These are phyloP conservation scores for Drosophila mulleri DNA, from an alignment of 2,888 invertebrate genomes.

Conservation along the genomic window DNA sequence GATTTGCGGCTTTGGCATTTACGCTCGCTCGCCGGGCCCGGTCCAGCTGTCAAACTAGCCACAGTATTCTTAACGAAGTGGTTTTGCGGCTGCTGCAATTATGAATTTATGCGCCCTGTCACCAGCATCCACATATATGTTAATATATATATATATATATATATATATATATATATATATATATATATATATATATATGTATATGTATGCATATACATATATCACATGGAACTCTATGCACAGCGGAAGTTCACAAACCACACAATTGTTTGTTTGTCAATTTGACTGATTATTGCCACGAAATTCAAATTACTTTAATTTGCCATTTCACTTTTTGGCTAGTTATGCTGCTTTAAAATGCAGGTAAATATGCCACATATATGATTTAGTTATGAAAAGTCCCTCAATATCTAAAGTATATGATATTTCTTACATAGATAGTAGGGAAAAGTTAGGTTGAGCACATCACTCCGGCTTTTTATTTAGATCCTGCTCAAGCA, in stretches of 20 bases:
- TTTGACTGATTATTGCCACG: background rate
- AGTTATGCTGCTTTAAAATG: background rate
- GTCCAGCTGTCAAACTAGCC: constrained; percentile 57
- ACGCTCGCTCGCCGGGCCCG: background rate
- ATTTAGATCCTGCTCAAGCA: background rate
- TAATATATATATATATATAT: background rate
- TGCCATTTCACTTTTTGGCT: background rate
- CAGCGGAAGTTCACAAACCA: background rate
- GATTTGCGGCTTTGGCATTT: constrained; percentile 5
- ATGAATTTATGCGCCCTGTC: background rate
- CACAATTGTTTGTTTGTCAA: background rate
- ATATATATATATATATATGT: background rate
- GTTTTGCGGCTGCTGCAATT: constrained; percentile 51
- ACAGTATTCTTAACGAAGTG: constrained; percentile 40
- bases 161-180: background rate
- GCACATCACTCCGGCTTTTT: background rate
- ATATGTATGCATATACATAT: background rate
- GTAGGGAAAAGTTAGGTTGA: no score
- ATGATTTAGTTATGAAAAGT: no score
- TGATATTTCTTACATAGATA: no score
- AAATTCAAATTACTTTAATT: background rate
- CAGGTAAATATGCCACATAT: background rate
- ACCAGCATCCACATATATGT: background rate
- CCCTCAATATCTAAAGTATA: no score
- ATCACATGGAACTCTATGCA: background rate